Evolutionary conservation across 2,797 vertebrate genomes (phyloP).

Genomic region (Acropternis orthonyx): DNA sequence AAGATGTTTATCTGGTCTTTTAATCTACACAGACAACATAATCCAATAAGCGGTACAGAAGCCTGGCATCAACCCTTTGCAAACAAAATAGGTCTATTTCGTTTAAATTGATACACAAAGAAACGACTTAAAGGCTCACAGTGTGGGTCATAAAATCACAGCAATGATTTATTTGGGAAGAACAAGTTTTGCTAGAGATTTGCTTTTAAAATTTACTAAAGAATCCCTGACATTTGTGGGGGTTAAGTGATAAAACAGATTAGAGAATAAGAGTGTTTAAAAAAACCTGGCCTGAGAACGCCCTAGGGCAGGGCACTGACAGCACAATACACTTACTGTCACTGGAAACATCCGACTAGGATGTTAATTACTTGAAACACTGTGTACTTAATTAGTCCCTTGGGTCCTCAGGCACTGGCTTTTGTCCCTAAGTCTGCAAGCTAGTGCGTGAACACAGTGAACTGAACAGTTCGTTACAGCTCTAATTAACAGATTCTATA

Average conservation of each 20-base stretch:
- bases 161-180: background rate
- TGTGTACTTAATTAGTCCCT: constrained; percentile 61
- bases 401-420: constrained; percentile 30
- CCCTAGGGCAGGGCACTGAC: constrained; percentile 17
- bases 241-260: background rate
- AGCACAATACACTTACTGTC: constrained; percentile 36
- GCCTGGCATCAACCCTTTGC: background rate
- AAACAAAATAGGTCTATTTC: background rate
- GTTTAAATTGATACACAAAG: background rate
- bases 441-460: constrained; percentile 7
- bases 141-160: background rate
- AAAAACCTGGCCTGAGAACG: background rate
- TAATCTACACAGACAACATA: background rate
- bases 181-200: background rate
- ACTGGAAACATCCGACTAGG: constrained; percentile 34
- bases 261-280: background rate
- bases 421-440: constrained; percentile 33
- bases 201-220: background rate
- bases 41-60: background rate
- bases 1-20: background rate
- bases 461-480: constrained; percentile 22
- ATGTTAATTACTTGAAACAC: constrained; percentile 53
- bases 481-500: constrained; percentile 53
- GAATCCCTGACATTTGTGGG: background rate
- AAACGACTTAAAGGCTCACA: background rate